phyloP scores from a whole-genome alignment of 1,140 invertebrate species.

The Paramacrobiotus metropolitanus region DNA sequence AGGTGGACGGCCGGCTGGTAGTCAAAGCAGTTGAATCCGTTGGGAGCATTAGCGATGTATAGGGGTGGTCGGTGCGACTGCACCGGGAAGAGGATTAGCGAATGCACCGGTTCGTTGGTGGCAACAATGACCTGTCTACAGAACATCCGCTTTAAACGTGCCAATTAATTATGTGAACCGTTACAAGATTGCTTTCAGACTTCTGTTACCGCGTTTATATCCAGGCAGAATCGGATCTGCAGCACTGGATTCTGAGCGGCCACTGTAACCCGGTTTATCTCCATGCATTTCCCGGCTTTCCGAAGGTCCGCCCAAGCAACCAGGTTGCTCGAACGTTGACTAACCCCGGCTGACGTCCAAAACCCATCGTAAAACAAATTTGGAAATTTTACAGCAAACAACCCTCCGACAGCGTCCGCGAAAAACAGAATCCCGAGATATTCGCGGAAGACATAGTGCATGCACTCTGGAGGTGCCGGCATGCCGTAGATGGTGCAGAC shows the following conservation, averaged over 20 bases:
- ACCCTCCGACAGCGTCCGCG: constrained; percentile 17
- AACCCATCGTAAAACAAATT: constrained; percentile 12
- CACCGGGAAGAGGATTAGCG: background rate
- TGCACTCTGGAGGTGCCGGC: constrained; percentile 13
- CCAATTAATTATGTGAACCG: background rate
- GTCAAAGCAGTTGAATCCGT: constrained; percentile 4
- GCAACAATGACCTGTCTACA: background rate
- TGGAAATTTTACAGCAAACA: constrained; percentile 14
- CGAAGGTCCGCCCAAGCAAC: constrained; percentile 12
- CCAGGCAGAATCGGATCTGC: constrained; percentile 12
- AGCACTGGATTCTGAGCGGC: too few relatives aligned
- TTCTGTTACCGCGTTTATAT: background rate
- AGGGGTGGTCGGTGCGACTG: background rate
- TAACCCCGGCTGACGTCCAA: too few relatives aligned
- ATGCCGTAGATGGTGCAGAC: constrained; percentile 14
- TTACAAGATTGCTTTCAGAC: background rate
- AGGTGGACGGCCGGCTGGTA: background rate
- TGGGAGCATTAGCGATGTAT: background rate
- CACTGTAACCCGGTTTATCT: constrained; percentile 16
- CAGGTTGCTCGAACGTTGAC: too few relatives aligned
- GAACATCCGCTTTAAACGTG: too few relatives aligned
- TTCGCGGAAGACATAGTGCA: constrained; percentile 18
- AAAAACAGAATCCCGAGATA: constrained; percentile 14
- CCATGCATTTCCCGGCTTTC: background rate
- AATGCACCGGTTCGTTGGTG: background rate